Percentiles rank a stretch among this genome's conserved stretches.
These are phyloP conservation scores for Amphipyra berbera DNA, from an alignment of 2,888 invertebrate species.

Conservation along the genomic window DNA sequence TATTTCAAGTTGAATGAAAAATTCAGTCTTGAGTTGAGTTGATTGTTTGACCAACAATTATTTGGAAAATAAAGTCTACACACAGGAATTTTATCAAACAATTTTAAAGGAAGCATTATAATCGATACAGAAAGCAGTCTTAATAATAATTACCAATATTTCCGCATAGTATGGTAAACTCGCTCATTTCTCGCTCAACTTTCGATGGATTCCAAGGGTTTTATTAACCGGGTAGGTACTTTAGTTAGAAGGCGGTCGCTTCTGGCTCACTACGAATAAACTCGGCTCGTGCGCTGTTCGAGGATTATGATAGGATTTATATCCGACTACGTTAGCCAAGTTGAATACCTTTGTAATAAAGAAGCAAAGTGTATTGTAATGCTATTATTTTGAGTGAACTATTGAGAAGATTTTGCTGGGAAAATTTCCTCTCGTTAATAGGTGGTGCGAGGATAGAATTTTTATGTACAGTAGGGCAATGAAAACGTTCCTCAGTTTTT, in stretches of 20 bases:
- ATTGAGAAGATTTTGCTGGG: not conserved
- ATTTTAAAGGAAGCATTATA: not conserved
- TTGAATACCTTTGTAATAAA: slow-evolving; percentile 10
- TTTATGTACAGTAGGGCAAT: too few relatives aligned
- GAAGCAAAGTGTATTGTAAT: slow-evolving; percentile 5
- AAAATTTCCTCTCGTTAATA: slow-evolving; percentile 1
- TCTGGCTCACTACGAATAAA: slow-evolving; percentile 41
- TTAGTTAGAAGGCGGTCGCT: slow-evolving; percentile 36
- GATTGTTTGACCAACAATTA: not conserved
- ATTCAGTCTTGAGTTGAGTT: not conserved
- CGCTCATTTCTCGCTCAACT: slow-evolving; percentile 12
- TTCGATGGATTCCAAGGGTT: slow-evolving; percentile 14
- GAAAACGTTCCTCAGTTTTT: too few relatives aligned
- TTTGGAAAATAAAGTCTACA: not conserved
- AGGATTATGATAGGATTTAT: slow-evolving; percentile 46
- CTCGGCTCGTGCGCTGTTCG: slow-evolving; percentile 16
- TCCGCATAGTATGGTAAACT: not conserved
- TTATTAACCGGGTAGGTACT: slow-evolving; percentile 29
- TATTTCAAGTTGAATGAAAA: not conserved
- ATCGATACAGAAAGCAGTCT: not conserved
- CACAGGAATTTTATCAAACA: not conserved
- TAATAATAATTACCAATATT: not conserved
- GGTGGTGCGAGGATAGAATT: too few relatives aligned
- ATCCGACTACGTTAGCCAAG: slow-evolving; percentile 8
- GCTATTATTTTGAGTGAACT: slow-evolving; percentile 7